Evolutionary conservation across 2,797 vertebrate species (phyloP), one percentile per base, ranked within the genome.

Genomic region (Trachops cirrhosus): DNA sequence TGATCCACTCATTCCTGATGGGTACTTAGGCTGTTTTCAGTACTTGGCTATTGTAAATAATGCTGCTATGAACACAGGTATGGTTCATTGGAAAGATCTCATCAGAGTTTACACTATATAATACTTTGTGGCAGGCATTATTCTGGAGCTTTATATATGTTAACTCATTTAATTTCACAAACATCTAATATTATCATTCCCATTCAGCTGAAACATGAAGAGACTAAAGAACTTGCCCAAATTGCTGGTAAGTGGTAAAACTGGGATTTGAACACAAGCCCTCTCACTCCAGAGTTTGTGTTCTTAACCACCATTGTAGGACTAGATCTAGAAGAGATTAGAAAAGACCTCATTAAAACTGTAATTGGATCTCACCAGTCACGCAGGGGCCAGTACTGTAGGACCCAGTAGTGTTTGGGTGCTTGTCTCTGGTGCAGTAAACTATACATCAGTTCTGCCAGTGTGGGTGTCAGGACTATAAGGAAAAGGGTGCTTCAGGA

Each of bases 141-240:
- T 46, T 77, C n/a, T 67, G 57, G 19, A 89, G 18, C 14, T 78
- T 78, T 70, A 50, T 64, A 8, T 54, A 50, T 75, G 10, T 39
- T 88, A 85, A 62, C 5, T 57, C n/a, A 86, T 73, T 89, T 93
- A 34, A 57, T 93, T 95, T 86, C 44, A 73, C 21, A 91, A 80
- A 41, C 10, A 4, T 39, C 41, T 37, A 83, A 16, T 62, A 52
- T 44, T 68, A 29, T 64, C 32, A 26, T 74, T 89, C 8, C 44
- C 22, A 94, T 80, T 70, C 86, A 77, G n/a, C 44, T 24, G 39
- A 90, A 22, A 26, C 16, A 34, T 48, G 73, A 57, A 11, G 11
- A 96, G 7, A 10, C 52, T 82, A 46, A 96, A 73, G 34, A 70
- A 80, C 19, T 52, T 90, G 18, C 8, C 14, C 37, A 68, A 94